Base-by-base conservation (phyloP, 92 coral and sea anemone species). In the Plumapathes pennacea region DNA sequence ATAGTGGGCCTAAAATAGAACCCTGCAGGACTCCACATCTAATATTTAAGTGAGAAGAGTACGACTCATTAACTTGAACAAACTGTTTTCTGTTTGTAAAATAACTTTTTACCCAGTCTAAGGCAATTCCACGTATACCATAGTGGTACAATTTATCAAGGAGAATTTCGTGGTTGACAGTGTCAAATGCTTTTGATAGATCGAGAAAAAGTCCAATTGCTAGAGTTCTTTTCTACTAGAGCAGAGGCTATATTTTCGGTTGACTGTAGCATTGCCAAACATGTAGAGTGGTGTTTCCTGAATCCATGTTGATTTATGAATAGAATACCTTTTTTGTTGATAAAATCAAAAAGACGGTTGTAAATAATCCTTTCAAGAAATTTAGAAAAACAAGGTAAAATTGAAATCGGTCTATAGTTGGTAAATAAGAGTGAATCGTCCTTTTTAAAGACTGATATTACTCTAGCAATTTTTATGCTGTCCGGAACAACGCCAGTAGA, bases 171-270 rank as follows among this genome's bases (percentile, higher is more conserved):
- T 50, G 71, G 55, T 49, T 27, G 9, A 48, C 58, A 5, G 71
- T 64, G 23, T 55, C 67, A 44, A 56, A 68, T 31, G 78, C 78
- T 58, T 70, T 62, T 12, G 80, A 62, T 29, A 73, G 43, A 38
- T 73, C 80, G 24, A 41, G 57, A 42, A 73, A 73, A 26, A 62
- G 11, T 10, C 80, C 72, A 28, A 43, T 36, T 4, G 64, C 46
- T 47, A 60, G 20, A 32, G 46, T 38, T 25, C 45, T 30, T n/a
- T n/a, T 32, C 29, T 23, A 45, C 78, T 19, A 70, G 17, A 38
- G 78, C 78, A 32, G 47, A 45, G 18, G 78, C 44, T 1, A 70
- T 38, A 7, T 59, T 58, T 32, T 70, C 69, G 15, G 45, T 36
- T 32, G 62, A 32, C 27, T 73, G 46, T 17, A 73, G 50, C 52